Evolutionary conservation across 2,113 vertebrate species (phyloP).

Genomic region (Lepus americanus): DNA sequence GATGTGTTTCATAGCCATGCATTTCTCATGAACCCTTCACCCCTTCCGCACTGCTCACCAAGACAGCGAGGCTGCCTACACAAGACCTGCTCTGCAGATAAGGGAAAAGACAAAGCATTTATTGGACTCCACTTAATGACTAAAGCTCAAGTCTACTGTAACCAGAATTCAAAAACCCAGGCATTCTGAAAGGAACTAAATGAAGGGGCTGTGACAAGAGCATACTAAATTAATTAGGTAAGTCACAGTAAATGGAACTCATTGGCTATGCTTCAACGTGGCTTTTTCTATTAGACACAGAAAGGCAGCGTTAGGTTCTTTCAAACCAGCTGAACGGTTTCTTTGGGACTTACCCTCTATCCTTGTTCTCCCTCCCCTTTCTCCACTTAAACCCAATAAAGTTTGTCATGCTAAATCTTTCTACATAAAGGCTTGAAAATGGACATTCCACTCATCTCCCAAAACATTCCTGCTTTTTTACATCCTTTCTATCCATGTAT

Average conservation of each 20-base stretch:
- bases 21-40: not conserved
- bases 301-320: not conserved
- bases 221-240: not conserved
- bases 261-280: not conserved
- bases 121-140: not conserved
- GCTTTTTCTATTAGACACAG: not conserved
- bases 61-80: not conserved
- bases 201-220: not conserved
- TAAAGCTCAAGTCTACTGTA: not conserved
- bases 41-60: not conserved
- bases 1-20: not conserved
- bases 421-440: not conserved
- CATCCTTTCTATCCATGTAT: not conserved
- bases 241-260: not conserved
- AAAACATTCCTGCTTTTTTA: slow-evolving; percentile 34
- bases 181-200: slow-evolving; percentile 3
- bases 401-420: slow-evolving; percentile 24
- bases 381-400: not conserved
- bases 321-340: slow-evolving; percentile 2
- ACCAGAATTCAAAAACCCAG: not conserved
- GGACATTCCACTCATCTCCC: not conserved
- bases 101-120: not conserved
- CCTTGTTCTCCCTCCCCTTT: not conserved
- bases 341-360: not conserved
- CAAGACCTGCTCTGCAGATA: not conserved